Conservation (phyloP, 2,113 vertebrate species). For the Tricholaema leucomelas region DNA sequence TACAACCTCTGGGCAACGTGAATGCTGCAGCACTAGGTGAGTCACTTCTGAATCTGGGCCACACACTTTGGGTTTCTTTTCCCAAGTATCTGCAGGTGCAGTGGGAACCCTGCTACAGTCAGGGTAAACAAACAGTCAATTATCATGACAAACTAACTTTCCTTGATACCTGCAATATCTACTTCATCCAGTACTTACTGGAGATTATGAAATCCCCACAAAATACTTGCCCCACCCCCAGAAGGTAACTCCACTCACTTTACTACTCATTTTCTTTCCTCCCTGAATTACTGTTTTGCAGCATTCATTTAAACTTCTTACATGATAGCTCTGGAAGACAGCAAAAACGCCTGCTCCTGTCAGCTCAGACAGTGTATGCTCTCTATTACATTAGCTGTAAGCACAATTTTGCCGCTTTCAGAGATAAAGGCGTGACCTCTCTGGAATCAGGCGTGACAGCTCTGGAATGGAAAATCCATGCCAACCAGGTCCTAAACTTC, state of each 20-base stretch:
- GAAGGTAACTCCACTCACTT: neutral
- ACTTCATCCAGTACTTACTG: neutral
- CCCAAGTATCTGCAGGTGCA: neutral
- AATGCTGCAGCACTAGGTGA: neutral
- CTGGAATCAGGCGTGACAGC: neutral
- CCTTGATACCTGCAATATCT: neutral
- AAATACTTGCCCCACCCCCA: neutral
- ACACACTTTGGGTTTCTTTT: neutral
- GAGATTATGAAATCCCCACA: neutral
- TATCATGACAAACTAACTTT: neutral
- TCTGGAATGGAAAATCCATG: constrained; percentile 26
- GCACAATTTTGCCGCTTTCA: constrained; percentile 7
- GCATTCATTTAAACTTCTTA: neutral
- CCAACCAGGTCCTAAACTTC: neutral
- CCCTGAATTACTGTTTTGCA: neutral
- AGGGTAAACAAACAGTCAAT: neutral
- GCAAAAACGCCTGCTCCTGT: constrained; percentile 18
- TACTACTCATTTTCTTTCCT: neutral
- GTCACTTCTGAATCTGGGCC: neutral
- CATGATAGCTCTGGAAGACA: constrained; percentile 30
- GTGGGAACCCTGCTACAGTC: neutral
- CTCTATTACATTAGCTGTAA: neutral
- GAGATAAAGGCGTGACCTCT: constrained; percentile 7
- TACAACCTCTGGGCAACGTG: neutral
- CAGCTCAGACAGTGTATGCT: neutral